These are phyloP conservation scores for Cataglyphis hispanica DNA, from an alignment of 1,140 invertebrate genomes.

Conservation along the genomic window DNA sequence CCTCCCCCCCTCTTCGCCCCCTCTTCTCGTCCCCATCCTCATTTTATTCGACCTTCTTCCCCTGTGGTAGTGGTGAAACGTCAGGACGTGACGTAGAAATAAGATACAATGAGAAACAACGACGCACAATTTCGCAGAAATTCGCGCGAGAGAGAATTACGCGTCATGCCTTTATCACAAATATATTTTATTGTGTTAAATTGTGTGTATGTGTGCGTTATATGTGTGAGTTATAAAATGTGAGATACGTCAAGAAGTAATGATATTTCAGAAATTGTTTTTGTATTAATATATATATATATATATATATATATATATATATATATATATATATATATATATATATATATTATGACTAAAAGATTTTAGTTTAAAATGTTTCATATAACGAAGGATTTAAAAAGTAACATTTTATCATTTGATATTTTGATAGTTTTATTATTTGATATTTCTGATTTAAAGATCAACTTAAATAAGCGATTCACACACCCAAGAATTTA, in stretches of 20 bases:
- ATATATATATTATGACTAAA: background rate
- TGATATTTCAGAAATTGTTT: background rate
- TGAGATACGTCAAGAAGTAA: background rate
- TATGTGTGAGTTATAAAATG: background rate
- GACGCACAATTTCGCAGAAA: constrained; percentile 33
- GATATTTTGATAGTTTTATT: background rate
- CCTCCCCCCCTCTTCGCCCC: too few species aligned
- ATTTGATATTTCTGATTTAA: background rate
- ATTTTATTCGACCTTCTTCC: constrained; percentile 12
- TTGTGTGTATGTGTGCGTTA: background rate
- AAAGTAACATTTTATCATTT: background rate
- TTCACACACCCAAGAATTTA: background rate
- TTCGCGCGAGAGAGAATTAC: background rate
- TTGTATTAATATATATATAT: background rate
- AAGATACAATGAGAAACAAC: constrained; percentile 44
- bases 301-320: too few species aligned
- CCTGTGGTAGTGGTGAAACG: background rate
- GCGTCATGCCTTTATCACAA: background rate
- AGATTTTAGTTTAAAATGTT: background rate
- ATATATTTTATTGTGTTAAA: constrained; percentile 29
- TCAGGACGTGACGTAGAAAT: constrained; percentile 25
- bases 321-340: too few species aligned
- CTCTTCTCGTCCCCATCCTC: background rate
- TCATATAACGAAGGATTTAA: background rate
- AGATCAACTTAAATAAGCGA: background rate